phyloP scores from a whole-genome alignment of 2,888 invertebrate genomes.

The Polietes domitor region DNA sequence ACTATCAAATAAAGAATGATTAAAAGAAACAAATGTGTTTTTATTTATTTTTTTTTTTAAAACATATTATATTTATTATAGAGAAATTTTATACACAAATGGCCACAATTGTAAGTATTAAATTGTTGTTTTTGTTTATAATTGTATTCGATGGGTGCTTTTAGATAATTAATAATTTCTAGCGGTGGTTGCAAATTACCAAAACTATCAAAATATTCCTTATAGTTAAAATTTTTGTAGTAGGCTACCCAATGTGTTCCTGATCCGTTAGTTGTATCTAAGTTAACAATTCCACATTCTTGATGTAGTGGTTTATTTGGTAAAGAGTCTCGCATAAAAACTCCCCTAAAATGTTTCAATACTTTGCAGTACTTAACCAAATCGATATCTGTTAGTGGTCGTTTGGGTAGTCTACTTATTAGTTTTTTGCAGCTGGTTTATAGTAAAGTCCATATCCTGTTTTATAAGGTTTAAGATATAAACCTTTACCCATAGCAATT shows the following conservation, averaged over 20 bases:
- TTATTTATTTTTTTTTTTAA: neutral
- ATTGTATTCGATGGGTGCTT: conserved; percentile 70
- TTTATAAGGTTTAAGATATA: conserved; percentile 71
- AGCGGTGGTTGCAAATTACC: conserved; percentile 74
- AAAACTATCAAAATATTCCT: conserved; percentile 77
- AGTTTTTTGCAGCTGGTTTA: conserved; percentile 69
- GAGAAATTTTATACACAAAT: conserved; percentile 52
- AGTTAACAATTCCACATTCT: conserved; percentile 55
- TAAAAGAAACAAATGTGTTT: conserved; percentile 2
- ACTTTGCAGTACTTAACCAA: conserved; percentile 71
- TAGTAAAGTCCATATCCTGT: conserved; percentile 57
- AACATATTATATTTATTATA: conserved; percentile 37
- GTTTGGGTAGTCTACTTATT: conserved; percentile 69
- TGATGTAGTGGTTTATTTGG: too few relatives aligned
- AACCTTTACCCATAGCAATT: conserved; percentile 38
- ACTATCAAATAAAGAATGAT: conserved; percentile 22
- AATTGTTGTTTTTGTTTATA: conserved; percentile 70
- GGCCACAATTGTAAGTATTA: conserved; percentile 60
- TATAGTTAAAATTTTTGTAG: conserved; percentile 71
- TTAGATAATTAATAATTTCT: conserved; percentile 72
- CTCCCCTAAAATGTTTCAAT: conserved; percentile 74
- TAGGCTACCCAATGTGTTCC: conserved; percentile 78
- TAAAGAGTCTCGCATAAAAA: conserved; percentile 66
- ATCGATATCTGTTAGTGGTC: conserved; percentile 70
- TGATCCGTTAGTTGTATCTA: neutral